Percentiles rank a stretch among this genome's conserved stretches.
Conservation (phyloP, 1,140 invertebrate genomes). For the Papilio helenus region DNA sequence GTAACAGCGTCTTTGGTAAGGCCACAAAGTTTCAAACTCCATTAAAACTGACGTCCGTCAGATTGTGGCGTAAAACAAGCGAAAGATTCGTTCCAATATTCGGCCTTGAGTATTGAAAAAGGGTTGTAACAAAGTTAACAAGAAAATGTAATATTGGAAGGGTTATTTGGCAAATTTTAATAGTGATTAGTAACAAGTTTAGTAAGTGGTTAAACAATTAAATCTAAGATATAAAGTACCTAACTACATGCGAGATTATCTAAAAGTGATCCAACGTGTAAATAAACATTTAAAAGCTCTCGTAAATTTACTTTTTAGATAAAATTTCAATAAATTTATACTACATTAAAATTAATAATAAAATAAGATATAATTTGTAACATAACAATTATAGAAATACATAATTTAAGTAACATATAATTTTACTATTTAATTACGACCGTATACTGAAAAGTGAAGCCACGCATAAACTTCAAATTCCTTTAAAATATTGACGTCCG, state of each 20-base stretch:
- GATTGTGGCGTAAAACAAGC: no score
- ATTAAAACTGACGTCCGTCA: no score
- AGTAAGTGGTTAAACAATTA: conserved; percentile 61
- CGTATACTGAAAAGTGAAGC: no score
- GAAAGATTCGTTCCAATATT: no score
- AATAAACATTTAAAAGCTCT: conserved; percentile 47
- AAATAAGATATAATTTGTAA: conserved; percentile 8
- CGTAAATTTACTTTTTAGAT: conserved; percentile 33
- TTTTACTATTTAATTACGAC: background rate
- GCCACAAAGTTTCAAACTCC: no score
- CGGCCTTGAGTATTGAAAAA: conserved; percentile 48
- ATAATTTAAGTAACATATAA: background rate
- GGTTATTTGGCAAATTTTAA: conserved; percentile 74
- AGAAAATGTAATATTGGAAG: conserved; percentile 69
- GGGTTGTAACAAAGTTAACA: conserved; percentile 67
- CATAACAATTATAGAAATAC: background rate
- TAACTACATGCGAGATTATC: conserved; percentile 68
- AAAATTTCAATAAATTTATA: background rate
- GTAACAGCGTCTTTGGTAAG: no score
- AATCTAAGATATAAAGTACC: conserved; percentile 61
- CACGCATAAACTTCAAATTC: no score
- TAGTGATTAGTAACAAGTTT: conserved; percentile 67
- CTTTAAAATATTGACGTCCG: no score
- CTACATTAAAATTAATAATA: background rate
- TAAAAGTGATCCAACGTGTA: conserved; percentile 48